Percentiles rank a stretch among this genome's conserved stretches.
Conservation (phyloP, 1,140 invertebrate species). For the Triops cancriformis region DNA sequence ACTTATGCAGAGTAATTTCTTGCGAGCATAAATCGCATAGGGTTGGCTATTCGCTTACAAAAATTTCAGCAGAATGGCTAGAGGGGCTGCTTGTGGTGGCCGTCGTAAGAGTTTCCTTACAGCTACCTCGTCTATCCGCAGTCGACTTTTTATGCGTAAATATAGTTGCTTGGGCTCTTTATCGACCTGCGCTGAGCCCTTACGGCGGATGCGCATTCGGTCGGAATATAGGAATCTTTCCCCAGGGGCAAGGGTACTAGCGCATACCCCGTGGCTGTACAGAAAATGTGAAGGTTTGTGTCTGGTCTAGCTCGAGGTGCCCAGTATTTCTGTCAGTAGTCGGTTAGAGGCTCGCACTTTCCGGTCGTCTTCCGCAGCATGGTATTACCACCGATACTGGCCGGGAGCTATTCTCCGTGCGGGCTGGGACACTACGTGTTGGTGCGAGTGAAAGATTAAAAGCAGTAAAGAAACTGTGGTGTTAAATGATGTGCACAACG, state of each 20-base stretch:
- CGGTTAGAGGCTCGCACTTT: neutral
- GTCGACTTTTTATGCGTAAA: neutral
- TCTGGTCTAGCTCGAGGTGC: neutral
- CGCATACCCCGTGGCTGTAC: neutral
- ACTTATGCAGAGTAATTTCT: neutral
- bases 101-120: neutral
- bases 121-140: neutral
- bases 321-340: neutral
- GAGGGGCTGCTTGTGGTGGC: neutral
- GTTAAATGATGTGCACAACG: too few species aligned
- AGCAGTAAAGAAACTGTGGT: too few species aligned
- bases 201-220: slow-evolving; percentile 2
- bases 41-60: neutral
- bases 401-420: too few species aligned
- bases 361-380: neutral
- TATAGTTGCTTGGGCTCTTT: neutral
- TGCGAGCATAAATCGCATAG: neutral
- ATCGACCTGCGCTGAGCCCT: slow-evolving; percentile 5
- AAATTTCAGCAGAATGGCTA: neutral
- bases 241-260: neutral
- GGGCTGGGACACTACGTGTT: too few species aligned
- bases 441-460: too few species aligned
- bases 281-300: neutral
- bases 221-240: neutral
- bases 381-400: too few species aligned